Base-by-base conservation (phyloP, 2,797 vertebrate species). In the Thunnus albacares region DNA sequence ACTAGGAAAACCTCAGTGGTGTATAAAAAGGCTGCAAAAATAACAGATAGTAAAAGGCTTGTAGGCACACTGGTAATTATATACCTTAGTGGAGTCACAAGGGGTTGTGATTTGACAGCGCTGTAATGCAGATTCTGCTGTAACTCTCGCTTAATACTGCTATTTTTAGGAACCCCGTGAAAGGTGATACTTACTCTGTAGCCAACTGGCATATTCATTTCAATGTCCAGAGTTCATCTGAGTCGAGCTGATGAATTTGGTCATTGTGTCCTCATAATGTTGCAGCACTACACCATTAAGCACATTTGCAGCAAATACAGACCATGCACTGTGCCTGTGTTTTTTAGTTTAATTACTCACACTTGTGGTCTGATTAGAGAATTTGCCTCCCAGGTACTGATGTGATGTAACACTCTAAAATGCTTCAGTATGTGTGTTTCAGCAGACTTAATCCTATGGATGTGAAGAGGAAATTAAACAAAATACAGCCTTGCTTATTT, bases 111-210 rank as follows among this genome's bases (percentile, higher is more conserved):
- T 77, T 77, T 84, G 78, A 86, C 71, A 52, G 75, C 2, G 15
- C 66, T 53, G 80, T 62, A 49, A 68, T 74, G 66, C 64, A 71
- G 61, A 80, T 64, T 82, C 61, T 73, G 55, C 75, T 63, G 33
- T 71, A 49, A 67, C 47, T 51, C 68, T 82, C 43, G 7, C 68
- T 76, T 86, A 78, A 80, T 77, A 47, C 60, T 1, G 52, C 74
- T 90, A 85, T 90, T 85, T 89, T 85, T 88, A 84, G 84, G 75
- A 59, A 13, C 8, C 63, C 13, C 13, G 6, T 77, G 80, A 86
- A 89, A 89, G 71, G 38, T 68, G 84, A 82, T 82, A 51, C 61
- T 52, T 64, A 13, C 82, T 82, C 68, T 85, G 77, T 55, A 62
- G 81, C 79, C 66, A 79, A 71, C 51, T 65, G 82, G 55, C 12